A percentile compares a stretch with the other conserved stretches of the same genome.
Conservation (phyloP, 2,113 vertebrate species). For the Arizona elegans region DNA sequence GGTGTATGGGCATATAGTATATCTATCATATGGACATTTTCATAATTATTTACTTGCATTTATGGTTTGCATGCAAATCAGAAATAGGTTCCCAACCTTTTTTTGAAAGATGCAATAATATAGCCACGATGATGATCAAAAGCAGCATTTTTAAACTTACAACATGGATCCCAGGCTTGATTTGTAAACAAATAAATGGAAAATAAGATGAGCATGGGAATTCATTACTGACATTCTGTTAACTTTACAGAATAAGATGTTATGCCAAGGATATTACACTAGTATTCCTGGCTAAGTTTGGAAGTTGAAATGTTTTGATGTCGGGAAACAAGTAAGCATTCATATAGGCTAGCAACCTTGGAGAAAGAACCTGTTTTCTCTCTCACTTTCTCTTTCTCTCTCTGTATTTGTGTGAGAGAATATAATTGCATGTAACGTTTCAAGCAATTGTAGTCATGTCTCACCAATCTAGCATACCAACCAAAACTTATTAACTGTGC, state of each 20-base stretch:
- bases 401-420: background rate
- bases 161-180: background rate
- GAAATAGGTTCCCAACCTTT: slow-evolving; percentile 51
- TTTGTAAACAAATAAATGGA: background rate
- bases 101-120: slow-evolving; percentile 28
- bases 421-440: slow-evolving; percentile 49
- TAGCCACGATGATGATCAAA: slow-evolving; percentile 13
- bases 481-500: slow-evolving; percentile 86
- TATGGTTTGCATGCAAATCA: slow-evolving; percentile 50
- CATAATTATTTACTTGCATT: slow-evolving; percentile 34
- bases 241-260: background rate
- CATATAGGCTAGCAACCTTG: slow-evolving; percentile 8
- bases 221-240: background rate
- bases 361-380: background rate
- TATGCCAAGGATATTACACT: background rate
- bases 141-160: background rate
- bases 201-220: background rate
- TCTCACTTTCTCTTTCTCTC: background rate
- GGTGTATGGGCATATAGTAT: slow-evolving; percentile 9
- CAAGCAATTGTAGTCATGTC: slow-evolving; percentile 51
- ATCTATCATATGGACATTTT: slow-evolving; percentile 43
- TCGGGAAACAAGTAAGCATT: background rate
- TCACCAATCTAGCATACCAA: slow-evolving; percentile 57
- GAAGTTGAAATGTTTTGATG: background rate
- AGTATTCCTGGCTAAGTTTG: background rate